Base-by-base conservation (phyloP, 2,113 vertebrate genomes). In the Salminus brasiliensis region DNA sequence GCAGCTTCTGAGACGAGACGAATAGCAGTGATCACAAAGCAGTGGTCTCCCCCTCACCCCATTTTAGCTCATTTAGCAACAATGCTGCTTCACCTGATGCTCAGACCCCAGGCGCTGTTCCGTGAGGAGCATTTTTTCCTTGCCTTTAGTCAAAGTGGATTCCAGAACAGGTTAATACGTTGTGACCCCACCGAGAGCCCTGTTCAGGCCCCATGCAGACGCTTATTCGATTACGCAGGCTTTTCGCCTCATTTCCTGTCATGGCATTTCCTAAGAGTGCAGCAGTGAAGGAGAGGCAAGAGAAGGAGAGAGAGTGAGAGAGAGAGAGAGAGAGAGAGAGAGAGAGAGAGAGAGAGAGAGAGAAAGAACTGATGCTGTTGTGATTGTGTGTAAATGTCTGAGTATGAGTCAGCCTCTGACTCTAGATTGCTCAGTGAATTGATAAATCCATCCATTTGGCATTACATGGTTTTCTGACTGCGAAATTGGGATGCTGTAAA, bases 371-470 rank as follows among this genome's bases (percentile, higher is more conserved):
- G 53, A 63, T 49, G 60, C 29, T 63, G 29, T 34, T 4, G 23
- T 5, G 4, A 30, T 39, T 23, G 68, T 9, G n/a, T 18, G 68
- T 72, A 18, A 30, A 9, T 2, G 23, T 23, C 15, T 23, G 47
- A 60, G 30, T 71, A 2, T 59, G 71, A 81, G 32, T 29, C 32
- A 81, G n/a, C 8, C 15, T 76, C 2, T 65, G n/a, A 73, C 21
- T 34, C 10, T 59, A 25, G 34, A 23, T 63, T 59, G 63, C n/a
- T n/a, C 10, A 36, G 32, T 65, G 27, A 67, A 86, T 80, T 87
- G 85, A 88, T 86, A 82, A 83, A 76, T 71, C 76, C 70, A 82
- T 81, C 85, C 82, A 68, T 84, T 84, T 82, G 85, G 82, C 29
- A 25, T 43, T 12, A 21, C 41, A 18, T 10, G n/a, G 55, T 43